Base-by-base conservation (phyloP, 1,140 invertebrate species). In the Drosophila kepulauana region DNA sequence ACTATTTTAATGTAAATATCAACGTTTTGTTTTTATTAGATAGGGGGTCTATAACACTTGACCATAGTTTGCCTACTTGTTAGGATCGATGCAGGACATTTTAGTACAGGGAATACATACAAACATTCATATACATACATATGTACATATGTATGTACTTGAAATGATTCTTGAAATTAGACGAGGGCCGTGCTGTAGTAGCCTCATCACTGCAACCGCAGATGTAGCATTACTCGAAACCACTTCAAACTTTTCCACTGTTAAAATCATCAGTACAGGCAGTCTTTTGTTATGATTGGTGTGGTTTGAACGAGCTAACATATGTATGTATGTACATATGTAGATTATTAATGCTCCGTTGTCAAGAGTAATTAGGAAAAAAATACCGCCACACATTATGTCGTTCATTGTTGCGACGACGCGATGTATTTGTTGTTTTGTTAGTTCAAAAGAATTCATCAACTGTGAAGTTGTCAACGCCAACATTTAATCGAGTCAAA, bases 231-330 rank as follows among this genome's bases (percentile, higher is more conserved):
- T 61, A 68, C 61, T 73, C 79, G 74, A 81, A 79, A 76, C 76
- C 81, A 79, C 80, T 82, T 82, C 76, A 82, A 57, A 82, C 84
- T 82, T 81, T 81, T 82, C 84, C 80, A 82, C 76, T 81, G 80
- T 84, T 81, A 82, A 63, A 82, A 79, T 82, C 81, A 82, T 82
- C 84, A 84, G 66, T 65, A 66, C 66, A 67, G 72, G 68, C 57
- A 73, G 75, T 74, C 35, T 51, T 25, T 33, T 20, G 63, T 20
- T 65, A 52, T 30, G 56, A n/a, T 16, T 61, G 46, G 46, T 52
- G 75, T 8, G 33, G 5, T 33, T 57, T 54, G 35, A 10, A 10
- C 66, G 61, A 70, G 20, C 20, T 25, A 25, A 25, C 3, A 25
- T 25, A 25, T 54, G 80, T 80, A 78, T 75, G 69, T 25, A 48